Base-by-base conservation (phyloP, 2,113 vertebrate genomes). In the Gasterosteus aculeatus region DNA sequence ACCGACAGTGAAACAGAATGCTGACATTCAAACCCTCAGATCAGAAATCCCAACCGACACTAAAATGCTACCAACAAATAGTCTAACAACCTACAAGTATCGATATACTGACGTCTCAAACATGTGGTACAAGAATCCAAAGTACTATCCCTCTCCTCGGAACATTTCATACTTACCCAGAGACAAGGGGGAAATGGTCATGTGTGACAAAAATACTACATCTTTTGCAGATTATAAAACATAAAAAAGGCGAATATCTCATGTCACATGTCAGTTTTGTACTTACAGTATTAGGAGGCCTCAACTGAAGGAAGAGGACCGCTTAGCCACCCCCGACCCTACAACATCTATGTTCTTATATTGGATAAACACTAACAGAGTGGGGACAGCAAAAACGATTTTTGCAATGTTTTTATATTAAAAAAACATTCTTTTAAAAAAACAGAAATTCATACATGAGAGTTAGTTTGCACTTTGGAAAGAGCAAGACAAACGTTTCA, bases 281-380 rank as follows among this genome's bases (percentile, higher is more conserved):
- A 99, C 98, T 98, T 98, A 99, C 97, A 98, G 96, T 95, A 90
- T 57, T 26, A 78, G 96, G 95, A 96, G 96, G 96, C 95, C 96
- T 97, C 96, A 95, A 93, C 94, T 96, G 95, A 96, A 94, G 95
- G 97, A 94, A 94, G 96, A 95, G 90, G 96, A 96, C 95, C 95
- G 96, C 95, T 95, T 94, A 95, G 94, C 94, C 95, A 95, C 95
- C 95, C 95, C 95, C 95, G 96, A 93, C 94, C 96, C 96, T 97
- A 97, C 86, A 93, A 93, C 80, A 95, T 93, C 96, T 97, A 97
- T 89, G 93, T 63, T 82, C 88, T 91, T 79, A 89, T 72, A 80
- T 92, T 95, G 95, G 95, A 94, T 96, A 95, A 94, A 97, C 94
- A 96, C 96, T 95, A 95, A 97, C 95, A 97, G 95, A 97, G 96